Evolutionary conservation across 1,140 invertebrate species (phyloP).

Genomic region (silkworm (Bombyx mori)): DNA sequence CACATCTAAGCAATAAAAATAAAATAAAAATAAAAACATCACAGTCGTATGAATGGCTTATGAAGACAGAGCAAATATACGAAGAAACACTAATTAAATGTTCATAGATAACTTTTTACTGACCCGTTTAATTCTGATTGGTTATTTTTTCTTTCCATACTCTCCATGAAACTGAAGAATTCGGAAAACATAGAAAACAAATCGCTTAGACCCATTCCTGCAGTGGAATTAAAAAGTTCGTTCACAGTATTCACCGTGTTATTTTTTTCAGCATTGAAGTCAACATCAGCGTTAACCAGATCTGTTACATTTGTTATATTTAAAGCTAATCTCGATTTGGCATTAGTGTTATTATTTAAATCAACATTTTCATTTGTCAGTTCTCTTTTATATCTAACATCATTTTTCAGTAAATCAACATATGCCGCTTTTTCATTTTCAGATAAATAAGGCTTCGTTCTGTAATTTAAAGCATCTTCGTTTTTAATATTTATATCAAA

Average conservation of each 20-base stretch:
- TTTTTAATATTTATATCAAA: too few relatives aligned
- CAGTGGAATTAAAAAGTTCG: not conserved
- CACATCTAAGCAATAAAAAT: too few relatives aligned
- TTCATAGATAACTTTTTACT: not conserved
- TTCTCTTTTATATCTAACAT: not conserved
- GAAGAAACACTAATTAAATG: not conserved
- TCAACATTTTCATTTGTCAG: not conserved
- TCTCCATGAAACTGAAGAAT: constrained; percentile 25
- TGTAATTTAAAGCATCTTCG: too few relatives aligned
- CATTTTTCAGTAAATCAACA: not conserved
- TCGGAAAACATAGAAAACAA: constrained; percentile 27
- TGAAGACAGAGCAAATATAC: too few relatives aligned
- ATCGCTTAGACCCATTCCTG: constrained; percentile 12
- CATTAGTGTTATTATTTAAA: not conserved
- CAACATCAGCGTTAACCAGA: not conserved
- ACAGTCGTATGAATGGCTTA: too few relatives aligned
- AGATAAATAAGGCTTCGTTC: not conserved
- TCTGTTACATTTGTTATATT: not conserved
- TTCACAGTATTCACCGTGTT: not conserved
- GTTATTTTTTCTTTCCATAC: not conserved
- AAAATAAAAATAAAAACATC: too few relatives aligned
- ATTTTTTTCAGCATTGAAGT: not conserved
- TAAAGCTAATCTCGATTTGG: not conserved
- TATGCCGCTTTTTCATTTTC: not conserved
- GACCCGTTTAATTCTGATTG: not conserved